phyloP scores from a whole-genome alignment of 2,113 vertebrate species.

The Oreochromis spilurus region DNA sequence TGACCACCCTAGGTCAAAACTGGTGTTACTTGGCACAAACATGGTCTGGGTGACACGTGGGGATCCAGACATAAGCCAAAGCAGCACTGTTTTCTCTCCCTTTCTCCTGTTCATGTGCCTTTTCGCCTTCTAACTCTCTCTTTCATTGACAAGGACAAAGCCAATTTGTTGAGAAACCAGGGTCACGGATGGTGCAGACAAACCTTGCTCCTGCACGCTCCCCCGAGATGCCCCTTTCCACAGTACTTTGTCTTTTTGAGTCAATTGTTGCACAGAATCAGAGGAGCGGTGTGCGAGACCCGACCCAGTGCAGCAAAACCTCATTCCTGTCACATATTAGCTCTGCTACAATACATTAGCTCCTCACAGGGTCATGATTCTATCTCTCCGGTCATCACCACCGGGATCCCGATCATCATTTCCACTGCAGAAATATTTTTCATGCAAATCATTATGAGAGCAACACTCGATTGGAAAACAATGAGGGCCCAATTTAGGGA shows the following conservation, averaged over 20 bases:
- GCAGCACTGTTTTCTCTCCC: conserved; percentile 15
- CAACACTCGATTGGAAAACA: conserved; percentile 50
- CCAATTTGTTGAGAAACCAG: conserved; percentile 72
- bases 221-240: conserved; percentile 62
- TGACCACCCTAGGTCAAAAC: conserved; percentile 16
- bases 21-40: conserved; percentile 26
- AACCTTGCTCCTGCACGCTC: conserved; percentile 62
- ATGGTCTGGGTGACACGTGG: background rate
- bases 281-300: conserved; percentile 21
- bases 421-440: conserved; percentile 61
- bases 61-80: conserved; percentile 25
- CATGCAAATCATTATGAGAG: conserved; percentile 56
- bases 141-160: conserved; percentile 75
- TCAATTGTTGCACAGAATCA: conserved; percentile 64
- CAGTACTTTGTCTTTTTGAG: conserved; percentile 71
- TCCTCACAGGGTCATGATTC: conserved; percentile 63
- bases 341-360: conserved; percentile 69
- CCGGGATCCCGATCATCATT: conserved; percentile 62
- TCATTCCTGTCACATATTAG: conserved; percentile 65
- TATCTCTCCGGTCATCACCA: conserved; percentile 62
- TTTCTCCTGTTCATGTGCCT: conserved; percentile 30
- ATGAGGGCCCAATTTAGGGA: conserved; percentile 47
- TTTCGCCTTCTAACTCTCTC: conserved; percentile 8
- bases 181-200: conserved; percentile 65
- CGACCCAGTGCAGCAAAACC: conserved; percentile 42